These are phyloP conservation scores for Myotis daubentonii DNA, from an alignment of 2,797 vertebrate genomes.

Conservation along the genomic window DNA sequence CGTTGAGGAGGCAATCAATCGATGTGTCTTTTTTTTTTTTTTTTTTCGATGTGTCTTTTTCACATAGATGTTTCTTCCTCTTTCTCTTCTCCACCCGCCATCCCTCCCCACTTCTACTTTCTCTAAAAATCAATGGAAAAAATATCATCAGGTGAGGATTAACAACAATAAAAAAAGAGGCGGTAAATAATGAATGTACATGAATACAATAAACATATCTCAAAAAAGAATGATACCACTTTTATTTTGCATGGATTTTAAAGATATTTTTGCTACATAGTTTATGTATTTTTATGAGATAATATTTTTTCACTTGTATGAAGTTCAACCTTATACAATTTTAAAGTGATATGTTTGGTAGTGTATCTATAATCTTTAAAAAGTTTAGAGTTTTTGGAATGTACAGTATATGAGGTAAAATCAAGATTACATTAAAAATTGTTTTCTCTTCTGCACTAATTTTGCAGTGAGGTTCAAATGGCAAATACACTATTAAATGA, in stretches of 20 bases:
- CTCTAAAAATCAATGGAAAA: too few species aligned
- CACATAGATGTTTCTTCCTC: too few species aligned
- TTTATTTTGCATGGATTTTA: slow-evolving; percentile 98
- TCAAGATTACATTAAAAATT: slow-evolving; percentile 99
- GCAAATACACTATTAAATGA: slow-evolving; percentile 96
- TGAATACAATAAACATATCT: slow-evolving; percentile 71
- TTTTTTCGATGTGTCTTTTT: too few species aligned
- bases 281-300: slow-evolving; percentile 95
- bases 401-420: slow-evolving; percentile 99
- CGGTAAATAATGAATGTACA: slow-evolving; percentile 51
- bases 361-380: slow-evolving; percentile 94
- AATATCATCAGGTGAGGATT: too few species aligned
- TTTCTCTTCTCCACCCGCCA: too few species aligned
- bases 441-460: slow-evolving; percentile 88
- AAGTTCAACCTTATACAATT: slow-evolving; percentile 90
- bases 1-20: too few species aligned
- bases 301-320: slow-evolving; percentile 92
- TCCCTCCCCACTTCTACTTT: too few species aligned
- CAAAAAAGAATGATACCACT: slow-evolving; percentile 96
- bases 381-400: slow-evolving; percentile 97
- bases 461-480: slow-evolving; percentile 92
- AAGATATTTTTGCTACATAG: slow-evolving; percentile 97
- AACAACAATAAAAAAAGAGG: background rate
- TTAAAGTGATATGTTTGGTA: slow-evolving; percentile 98
- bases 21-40: too few species aligned